Percentiles rank a stretch among this genome's conserved stretches.
Conservation (phyloP, 2,888 invertebrate genomes). For the Netelia melanura region DNA sequence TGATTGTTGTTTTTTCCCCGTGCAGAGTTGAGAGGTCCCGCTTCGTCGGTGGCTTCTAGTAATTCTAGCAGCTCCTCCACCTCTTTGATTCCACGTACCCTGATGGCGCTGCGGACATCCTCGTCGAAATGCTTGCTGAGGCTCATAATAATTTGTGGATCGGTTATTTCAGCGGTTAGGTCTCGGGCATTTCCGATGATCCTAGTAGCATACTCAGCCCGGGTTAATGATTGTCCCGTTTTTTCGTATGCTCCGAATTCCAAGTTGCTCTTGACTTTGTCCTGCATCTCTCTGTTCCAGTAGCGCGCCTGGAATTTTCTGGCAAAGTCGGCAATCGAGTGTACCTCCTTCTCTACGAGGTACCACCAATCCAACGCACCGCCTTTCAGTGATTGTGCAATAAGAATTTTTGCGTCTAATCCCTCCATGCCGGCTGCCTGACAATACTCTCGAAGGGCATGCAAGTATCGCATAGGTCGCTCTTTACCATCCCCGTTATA, state of each 20-base stretch:
- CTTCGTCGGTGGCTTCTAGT: background rate
- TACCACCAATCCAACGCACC: too few species aligned
- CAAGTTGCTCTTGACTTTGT: background rate
- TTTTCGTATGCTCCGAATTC: background rate
- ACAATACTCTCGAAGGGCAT: too few species aligned
- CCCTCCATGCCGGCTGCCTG: too few species aligned
- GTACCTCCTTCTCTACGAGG: background rate
- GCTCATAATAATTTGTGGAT: background rate
- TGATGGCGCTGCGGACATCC: background rate
- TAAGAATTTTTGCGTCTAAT: too few species aligned
- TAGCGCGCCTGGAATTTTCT: background rate
- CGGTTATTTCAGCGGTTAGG: background rate
- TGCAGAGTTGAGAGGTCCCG: constrained; percentile 5
- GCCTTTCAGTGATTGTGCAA: too few species aligned
- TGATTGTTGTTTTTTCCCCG: background rate
- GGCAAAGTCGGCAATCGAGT: background rate
- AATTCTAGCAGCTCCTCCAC: background rate
- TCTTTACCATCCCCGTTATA: background rate
- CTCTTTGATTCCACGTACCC: background rate
- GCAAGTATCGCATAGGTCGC: too few species aligned
- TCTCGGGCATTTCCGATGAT: constrained; percentile 16
- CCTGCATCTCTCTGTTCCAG: background rate
- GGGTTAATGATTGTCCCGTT: background rate
- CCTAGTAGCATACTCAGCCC: constrained; percentile 4
- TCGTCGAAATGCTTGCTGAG: constrained; percentile 13